These are phyloP conservation scores for Adrianichthys oophorus DNA, from an alignment of 2,797 vertebrate species.

Conservation along the genomic window DNA sequence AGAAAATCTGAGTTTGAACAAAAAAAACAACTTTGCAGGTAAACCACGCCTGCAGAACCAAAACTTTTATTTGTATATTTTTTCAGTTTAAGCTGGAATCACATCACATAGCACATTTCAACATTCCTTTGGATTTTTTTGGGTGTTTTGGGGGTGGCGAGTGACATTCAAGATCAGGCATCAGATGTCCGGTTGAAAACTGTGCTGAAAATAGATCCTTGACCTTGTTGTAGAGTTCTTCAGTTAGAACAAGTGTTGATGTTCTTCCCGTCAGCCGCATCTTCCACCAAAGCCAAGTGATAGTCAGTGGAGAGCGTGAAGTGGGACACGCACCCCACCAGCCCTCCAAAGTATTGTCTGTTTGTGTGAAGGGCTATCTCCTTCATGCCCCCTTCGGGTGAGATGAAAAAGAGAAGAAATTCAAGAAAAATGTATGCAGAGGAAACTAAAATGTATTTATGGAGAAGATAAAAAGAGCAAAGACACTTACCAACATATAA, in stretches of 20 bases:
- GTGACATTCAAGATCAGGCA: constrained; percentile 29
- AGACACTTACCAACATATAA: constrained; percentile 88
- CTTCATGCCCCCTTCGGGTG: constrained; percentile 89
- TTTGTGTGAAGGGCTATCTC: constrained; percentile 93
- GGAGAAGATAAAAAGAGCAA: background rate
- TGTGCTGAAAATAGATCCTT: background rate
- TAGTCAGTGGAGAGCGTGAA: constrained; percentile 95
- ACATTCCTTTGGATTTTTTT: constrained; percentile 13
- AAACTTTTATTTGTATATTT: constrained; percentile 20
- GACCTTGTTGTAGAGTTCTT: constrained; percentile 39
- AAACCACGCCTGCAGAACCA: constrained; percentile 19
- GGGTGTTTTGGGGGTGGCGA: constrained; percentile 18
- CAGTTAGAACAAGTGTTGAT: constrained; percentile 95
- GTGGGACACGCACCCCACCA: constrained; percentile 95
- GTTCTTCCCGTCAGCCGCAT: constrained; percentile 92
- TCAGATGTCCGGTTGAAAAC: constrained; percentile 19
- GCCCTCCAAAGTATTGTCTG: constrained; percentile 87
- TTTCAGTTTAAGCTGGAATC: constrained; percentile 13
- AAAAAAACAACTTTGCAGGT: constrained; percentile 21
- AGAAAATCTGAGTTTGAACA: constrained; percentile 11
- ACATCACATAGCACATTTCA: constrained; percentile 10
- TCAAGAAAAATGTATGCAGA: background rate
- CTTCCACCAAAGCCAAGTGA: constrained; percentile 91
- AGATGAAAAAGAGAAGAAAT: constrained; percentile 1
- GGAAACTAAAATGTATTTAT: background rate